Evolutionary conservation across 2,113 vertebrate genomes (phyloP).

Genomic region (human): GRCh38 chr16:57731501-57732000

Average conservation of each 20-base stretch:
- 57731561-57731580: background rate
- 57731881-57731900: too few species aligned
- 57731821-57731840: too few species aligned
- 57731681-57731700: too few species aligned
- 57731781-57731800: background rate
- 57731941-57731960: too few species aligned
- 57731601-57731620: background rate
- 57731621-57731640: background rate
- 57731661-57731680: background rate
- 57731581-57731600: background rate
- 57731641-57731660: background rate
- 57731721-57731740: background rate
- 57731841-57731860: too few species aligned
- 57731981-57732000: too few species aligned
- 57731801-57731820: too few species aligned
- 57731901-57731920: too few species aligned
- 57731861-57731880: too few species aligned
- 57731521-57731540: background rate
- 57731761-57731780: background rate
- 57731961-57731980: too few species aligned
- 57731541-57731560: background rate
- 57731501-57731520: background rate
- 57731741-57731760: background rate
- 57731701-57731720: background rate
- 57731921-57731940: too few species aligned